phyloP scores from a whole-genome alignment of 2,888 invertebrate genomes.

The Eupithecia centaureata region DNA sequence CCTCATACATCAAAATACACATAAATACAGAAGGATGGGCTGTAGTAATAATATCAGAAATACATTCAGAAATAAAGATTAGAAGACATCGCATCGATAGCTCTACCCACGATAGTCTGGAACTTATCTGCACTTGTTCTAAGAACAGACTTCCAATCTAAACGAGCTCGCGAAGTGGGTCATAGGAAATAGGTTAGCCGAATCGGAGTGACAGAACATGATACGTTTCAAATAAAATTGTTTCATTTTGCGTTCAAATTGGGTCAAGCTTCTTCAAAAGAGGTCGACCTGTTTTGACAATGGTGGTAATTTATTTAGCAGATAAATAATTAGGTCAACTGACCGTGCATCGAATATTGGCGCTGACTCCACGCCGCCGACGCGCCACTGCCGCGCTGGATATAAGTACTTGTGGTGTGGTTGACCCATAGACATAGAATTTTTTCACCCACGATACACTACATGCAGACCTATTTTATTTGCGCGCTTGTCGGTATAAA shows the following conservation, averaged over 20 bases:
- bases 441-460: no score
- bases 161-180: slow-evolving; percentile 5
- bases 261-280: slow-evolving; percentile 27
- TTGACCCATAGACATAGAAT: no score
- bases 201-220: slow-evolving; percentile 10
- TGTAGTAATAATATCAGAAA: no score
- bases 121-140: slow-evolving; percentile 1
- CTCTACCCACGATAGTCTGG: background rate
- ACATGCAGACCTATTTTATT: background rate
- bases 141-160: slow-evolving; percentile 6
- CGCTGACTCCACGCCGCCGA: background rate
- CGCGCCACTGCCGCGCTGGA: background rate
- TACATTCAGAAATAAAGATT: no score
- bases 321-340: slow-evolving; percentile 28
- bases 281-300: slow-evolving; percentile 25
- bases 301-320: slow-evolving; percentile 21
- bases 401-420: background rate
- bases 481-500: background rate
- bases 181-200: slow-evolving; percentile 11
- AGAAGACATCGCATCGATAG: background rate
- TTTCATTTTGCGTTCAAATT: slow-evolving; percentile 27
- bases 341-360: background rate
- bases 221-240: slow-evolving; percentile 15
- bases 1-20: no score
- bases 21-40: no score